Conservation (phyloP, 2,797 vertebrate genomes). For the Chiroxiphia lanceolata region DNA sequence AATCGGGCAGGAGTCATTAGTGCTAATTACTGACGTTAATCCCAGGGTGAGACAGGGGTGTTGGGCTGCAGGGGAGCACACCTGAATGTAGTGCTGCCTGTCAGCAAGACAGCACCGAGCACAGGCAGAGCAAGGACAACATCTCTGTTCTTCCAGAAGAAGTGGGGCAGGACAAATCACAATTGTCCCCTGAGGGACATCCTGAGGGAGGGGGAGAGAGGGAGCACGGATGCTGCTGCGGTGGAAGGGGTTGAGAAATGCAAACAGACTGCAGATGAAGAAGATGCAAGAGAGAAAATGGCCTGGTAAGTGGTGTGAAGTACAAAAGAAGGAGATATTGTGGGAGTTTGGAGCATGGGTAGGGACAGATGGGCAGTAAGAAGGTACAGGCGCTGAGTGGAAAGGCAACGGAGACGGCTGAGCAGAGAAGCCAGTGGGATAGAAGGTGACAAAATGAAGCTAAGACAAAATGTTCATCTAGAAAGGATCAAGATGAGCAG, state of each 20-base stretch:
- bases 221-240: not conserved
- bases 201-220: not conserved
- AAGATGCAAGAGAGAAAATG: not conserved
- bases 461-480: not conserved
- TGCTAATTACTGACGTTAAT: not conserved
- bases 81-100: rapidly evolving
- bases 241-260: not conserved
- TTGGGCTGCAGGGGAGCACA: not conserved
- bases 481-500: not conserved
- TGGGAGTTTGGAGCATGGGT: not conserved
- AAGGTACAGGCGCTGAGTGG: not conserved
- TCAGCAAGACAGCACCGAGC: not conserved
- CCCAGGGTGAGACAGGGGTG: not conserved
- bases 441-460: not conserved
- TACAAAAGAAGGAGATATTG: not conserved
- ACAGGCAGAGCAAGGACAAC: not conserved
- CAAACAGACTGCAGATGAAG: not conserved
- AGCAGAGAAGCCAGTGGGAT: not conserved
- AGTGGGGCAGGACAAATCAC: rapidly evolving
- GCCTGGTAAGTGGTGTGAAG: not conserved
- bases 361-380: not conserved
- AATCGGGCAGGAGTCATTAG: not conserved
- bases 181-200: rapidly evolving
- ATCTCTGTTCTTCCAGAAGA: rapidly evolving
- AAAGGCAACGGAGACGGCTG: not conserved